phyloP scores from a whole-genome alignment of 2,113 vertebrate species.

The Ornithorhynchus anatinus region DNA sequence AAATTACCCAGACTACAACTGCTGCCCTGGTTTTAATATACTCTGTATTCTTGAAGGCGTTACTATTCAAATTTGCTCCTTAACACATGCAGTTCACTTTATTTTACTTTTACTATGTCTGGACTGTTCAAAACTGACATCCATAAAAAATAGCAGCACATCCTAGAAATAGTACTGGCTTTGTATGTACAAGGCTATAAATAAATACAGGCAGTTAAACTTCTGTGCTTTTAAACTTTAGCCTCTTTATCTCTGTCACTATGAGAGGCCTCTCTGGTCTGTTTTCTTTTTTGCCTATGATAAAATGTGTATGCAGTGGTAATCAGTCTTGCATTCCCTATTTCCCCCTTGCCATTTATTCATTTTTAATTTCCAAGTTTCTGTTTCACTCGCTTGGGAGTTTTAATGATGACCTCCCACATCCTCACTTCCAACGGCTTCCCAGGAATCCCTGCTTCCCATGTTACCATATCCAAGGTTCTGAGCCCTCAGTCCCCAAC shows the following conservation, averaged over 20 bases:
- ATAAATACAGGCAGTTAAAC: slow-evolving; percentile 65
- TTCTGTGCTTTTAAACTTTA: slow-evolving; percentile 66
- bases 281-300: slow-evolving; percentile 52
- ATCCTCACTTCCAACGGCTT: background rate
- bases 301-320: slow-evolving; percentile 60
- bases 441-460: slow-evolving; percentile 2
- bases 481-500: background rate
- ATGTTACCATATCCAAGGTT: background rate
- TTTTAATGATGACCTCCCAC: background rate
- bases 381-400: background rate
- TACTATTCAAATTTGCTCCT: slow-evolving; percentile 68
- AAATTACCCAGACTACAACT: slow-evolving; percentile 61
- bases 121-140: slow-evolving; percentile 66
- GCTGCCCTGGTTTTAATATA: slow-evolving; percentile 65
- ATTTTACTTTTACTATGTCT: slow-evolving; percentile 68
- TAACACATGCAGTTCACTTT: slow-evolving; percentile 63
- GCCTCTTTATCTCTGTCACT: slow-evolving; percentile 66
- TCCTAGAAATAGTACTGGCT: slow-evolving; percentile 60
- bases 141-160: slow-evolving; percentile 62
- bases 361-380: slow-evolving; percentile 52
- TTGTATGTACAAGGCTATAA: slow-evolving; percentile 66
- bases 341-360: slow-evolving; percentile 26
- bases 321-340: slow-evolving; percentile 43
- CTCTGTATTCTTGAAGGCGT: slow-evolving; percentile 65
- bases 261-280: slow-evolving; percentile 51